These are phyloP conservation scores for Aphelenchoides besseyi DNA, from an alignment of 1,140 invertebrate species.

Conservation along the genomic window DNA sequence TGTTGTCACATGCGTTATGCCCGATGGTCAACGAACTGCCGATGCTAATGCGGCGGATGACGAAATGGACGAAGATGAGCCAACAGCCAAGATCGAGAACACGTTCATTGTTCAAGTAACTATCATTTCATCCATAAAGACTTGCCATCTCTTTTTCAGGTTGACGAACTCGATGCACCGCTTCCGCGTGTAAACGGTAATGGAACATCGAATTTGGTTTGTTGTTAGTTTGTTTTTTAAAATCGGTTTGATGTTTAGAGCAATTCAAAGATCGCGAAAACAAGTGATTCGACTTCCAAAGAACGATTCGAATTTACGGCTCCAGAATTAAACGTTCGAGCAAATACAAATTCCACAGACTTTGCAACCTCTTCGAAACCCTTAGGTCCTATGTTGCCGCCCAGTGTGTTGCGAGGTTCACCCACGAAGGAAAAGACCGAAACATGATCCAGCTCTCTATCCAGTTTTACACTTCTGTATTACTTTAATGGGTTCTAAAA, in stretches of 20 bases:
- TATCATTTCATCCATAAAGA: slow-evolving; percentile 32
- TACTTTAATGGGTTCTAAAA: too few relatives aligned
- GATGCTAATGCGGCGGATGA: slow-evolving; percentile 27
- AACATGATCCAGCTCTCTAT: too few relatives aligned
- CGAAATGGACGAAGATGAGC: slow-evolving; percentile 36
- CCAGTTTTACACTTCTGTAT: too few relatives aligned
- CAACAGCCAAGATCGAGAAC: slow-evolving; percentile 37
- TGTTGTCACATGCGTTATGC: slow-evolving; percentile 38
- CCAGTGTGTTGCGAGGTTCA: too few relatives aligned
- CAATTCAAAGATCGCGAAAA: neutral
- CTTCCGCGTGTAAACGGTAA: slow-evolving; percentile 29
- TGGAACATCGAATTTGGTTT: neutral
- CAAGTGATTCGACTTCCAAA: neutral
- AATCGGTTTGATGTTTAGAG: slow-evolving; percentile 6
- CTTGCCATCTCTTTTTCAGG: slow-evolving; percentile 29
- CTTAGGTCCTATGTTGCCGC: neutral
- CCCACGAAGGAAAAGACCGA: too few relatives aligned
- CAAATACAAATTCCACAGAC: neutral
- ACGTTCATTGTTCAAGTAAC: slow-evolving; percentile 44
- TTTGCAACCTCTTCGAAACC: neutral
- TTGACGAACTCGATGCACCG: slow-evolving; percentile 45
- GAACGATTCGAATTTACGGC: neutral
- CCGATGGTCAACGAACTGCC: slow-evolving; percentile 24
- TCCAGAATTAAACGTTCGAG: too few relatives aligned
- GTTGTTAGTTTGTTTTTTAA: slow-evolving; percentile 14